These are phyloP conservation scores for Hemaris fuciformis DNA, from an alignment of 2,888 invertebrate species.

Conservation along the genomic window DNA sequence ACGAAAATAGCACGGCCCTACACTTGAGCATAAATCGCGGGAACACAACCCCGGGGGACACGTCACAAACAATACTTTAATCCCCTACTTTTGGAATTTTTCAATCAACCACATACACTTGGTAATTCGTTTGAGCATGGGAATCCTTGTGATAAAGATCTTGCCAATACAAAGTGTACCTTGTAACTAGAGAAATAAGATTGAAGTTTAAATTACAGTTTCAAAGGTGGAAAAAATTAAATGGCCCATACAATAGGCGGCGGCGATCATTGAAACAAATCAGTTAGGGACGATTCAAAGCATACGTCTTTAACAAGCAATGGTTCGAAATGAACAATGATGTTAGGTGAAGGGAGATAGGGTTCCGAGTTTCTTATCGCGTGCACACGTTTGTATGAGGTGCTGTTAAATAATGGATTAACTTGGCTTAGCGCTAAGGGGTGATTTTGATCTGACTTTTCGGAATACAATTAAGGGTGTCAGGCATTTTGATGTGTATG, in stretches of 20 bases:
- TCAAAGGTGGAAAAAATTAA: slow-evolving; percentile 49
- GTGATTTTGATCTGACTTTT: slow-evolving; percentile 4
- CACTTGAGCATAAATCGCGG: slow-evolving; percentile 21
- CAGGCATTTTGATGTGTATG: background rate
- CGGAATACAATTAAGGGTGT: background rate
- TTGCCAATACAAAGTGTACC: slow-evolving; percentile 30
- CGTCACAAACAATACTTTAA: slow-evolving; percentile 53
- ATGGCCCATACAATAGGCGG: slow-evolving; percentile 65
- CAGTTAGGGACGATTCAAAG: slow-evolving; percentile 50
- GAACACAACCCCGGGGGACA: slow-evolving; percentile 38
- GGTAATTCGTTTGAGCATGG: slow-evolving; percentile 62
- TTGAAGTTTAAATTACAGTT: slow-evolving; percentile 20
- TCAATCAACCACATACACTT: slow-evolving; percentile 71
- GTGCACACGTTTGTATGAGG: background rate
- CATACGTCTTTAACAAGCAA: slow-evolving; percentile 42
- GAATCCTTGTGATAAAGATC: slow-evolving; percentile 57
- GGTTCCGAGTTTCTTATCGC: background rate
- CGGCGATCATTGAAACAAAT: slow-evolving; percentile 62
- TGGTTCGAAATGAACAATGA: slow-evolving; percentile 13
- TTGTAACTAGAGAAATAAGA: slow-evolving; percentile 18
- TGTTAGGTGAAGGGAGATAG: background rate
- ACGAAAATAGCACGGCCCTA: slow-evolving; percentile 11
- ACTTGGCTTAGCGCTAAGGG: background rate
- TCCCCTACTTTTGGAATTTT: slow-evolving; percentile 67
- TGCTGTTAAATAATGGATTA: slow-evolving; percentile 4